phyloP scores from a whole-genome alignment of 1,140 invertebrate species.

The Apolygus lucorum region DNA sequence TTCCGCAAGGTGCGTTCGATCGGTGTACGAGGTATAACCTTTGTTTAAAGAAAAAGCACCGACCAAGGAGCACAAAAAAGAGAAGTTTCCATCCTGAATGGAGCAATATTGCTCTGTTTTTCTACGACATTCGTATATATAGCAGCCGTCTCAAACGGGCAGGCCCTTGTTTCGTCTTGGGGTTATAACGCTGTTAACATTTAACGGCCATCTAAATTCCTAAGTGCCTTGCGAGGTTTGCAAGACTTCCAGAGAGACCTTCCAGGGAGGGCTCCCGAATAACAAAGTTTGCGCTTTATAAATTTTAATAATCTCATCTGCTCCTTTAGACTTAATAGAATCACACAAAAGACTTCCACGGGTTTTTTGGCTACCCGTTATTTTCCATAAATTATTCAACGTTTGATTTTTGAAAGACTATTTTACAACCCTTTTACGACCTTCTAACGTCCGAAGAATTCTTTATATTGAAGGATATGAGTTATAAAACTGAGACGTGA shows the following conservation, averaged over 20 bases:
- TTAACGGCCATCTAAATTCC: background rate
- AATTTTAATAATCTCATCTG: conserved; percentile 2
- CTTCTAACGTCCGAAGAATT: background rate
- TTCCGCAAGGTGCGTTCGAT: too few species aligned
- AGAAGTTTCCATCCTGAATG: too few species aligned
- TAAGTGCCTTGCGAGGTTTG: background rate
- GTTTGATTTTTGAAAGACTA: background rate
- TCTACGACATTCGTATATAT: too few species aligned
- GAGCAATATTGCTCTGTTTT: too few species aligned
- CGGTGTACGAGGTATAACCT: too few species aligned
- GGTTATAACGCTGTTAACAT: background rate
- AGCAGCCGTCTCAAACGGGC: too few species aligned
- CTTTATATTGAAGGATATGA: conserved; percentile 1
- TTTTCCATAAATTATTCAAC: background rate
- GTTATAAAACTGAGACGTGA: background rate
- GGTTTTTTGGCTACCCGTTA: background rate
- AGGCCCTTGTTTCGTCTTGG: background rate
- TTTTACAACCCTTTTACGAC: background rate
- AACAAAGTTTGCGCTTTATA: background rate
- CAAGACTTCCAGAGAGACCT: background rate
- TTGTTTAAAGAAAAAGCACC: too few species aligned
- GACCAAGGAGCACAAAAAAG: too few species aligned
- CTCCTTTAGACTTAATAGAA: background rate
- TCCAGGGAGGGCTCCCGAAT: background rate
- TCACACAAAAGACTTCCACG: background rate